Percentiles rank a stretch among this genome's conserved stretches.
phyloP scores from a whole-genome alignment of 2,797 vertebrate species.

The Sebastes hubbsi region DNA sequence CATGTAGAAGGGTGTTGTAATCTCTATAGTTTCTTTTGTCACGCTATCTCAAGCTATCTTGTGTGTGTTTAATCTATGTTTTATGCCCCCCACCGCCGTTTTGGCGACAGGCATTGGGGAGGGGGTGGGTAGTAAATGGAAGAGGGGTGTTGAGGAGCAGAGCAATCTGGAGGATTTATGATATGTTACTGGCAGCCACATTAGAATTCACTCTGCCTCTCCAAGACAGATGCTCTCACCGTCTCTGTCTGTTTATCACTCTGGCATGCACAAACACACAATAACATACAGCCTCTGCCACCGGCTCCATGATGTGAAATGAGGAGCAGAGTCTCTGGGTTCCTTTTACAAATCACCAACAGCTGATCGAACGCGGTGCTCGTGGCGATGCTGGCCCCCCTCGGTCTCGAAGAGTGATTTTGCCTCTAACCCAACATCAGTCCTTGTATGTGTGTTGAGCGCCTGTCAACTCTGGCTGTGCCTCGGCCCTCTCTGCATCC shows the following conservation, averaged over 20 bases:
- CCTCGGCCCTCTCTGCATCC: constrained; percentile 6
- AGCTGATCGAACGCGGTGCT: constrained; percentile 52
- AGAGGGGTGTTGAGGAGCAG: constrained; percentile 18
- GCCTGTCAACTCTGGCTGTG: constrained; percentile 1
- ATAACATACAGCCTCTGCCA: constrained; percentile 22
- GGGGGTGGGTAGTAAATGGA: constrained; percentile 10
- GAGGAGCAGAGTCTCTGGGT: constrained; percentile 41
- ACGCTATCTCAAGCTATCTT: constrained; percentile 23
- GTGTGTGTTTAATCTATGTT: constrained; percentile 44
- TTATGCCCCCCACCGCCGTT: constrained; percentile 7
- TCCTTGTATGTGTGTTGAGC: neutral
- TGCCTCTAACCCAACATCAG: neutral
- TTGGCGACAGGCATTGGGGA: constrained; percentile 23
- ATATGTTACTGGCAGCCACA: constrained; percentile 59
- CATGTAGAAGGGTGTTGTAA: constrained; percentile 33
- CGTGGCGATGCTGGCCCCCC: constrained; percentile 12
- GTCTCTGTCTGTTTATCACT: constrained; percentile 62
- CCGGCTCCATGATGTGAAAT: constrained; percentile 48
- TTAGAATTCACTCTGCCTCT: constrained; percentile 66
- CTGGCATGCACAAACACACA: constrained; percentile 37
- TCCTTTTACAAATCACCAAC: constrained; percentile 62
- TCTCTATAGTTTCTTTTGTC: constrained; percentile 51
- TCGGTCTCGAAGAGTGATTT: neutral
- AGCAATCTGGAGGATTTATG: constrained; percentile 73
- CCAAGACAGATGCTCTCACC: constrained; percentile 62